phyloP scores from a whole-genome alignment of 2,113 vertebrate species.

The Bucco capensis region DNA sequence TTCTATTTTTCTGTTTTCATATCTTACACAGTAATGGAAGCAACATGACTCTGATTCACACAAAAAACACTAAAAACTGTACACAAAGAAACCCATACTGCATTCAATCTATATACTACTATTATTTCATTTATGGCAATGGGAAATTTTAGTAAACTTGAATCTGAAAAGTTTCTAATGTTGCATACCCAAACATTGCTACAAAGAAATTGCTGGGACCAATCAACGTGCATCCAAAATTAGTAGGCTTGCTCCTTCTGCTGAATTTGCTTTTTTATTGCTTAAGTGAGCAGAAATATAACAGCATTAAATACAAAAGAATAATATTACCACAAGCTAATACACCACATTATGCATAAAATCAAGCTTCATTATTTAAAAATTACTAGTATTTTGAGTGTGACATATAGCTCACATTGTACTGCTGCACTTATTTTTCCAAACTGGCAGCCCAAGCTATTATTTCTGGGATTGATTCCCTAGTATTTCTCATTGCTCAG shows the following conservation, averaged over 20 bases:
- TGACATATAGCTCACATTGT: background rate
- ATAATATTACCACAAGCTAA: slow-evolving; percentile 42
- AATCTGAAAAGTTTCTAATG: slow-evolving; percentile 32
- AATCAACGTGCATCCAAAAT: slow-evolving; percentile 48
- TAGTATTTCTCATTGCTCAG: background rate
- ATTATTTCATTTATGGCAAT: background rate
- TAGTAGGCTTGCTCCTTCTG: slow-evolving; percentile 36
- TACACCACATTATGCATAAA: background rate
- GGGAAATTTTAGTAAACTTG: background rate
- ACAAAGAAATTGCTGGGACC: slow-evolving; percentile 43
- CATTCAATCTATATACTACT: background rate
- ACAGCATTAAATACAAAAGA: slow-evolving; percentile 34
- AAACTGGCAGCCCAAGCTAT: background rate
- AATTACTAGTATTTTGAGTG: slow-evolving; percentile 27
- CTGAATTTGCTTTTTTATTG: slow-evolving; percentile 64
- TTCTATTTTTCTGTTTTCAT: background rate
- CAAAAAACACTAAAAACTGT: background rate
- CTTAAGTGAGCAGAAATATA: slow-evolving; percentile 57
- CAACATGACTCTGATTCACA: background rate
- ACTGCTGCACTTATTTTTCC: background rate
- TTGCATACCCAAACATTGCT: slow-evolving; percentile 25
- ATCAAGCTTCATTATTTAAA: background rate
- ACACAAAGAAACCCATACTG: background rate
- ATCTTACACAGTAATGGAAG: background rate
- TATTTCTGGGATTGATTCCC: background rate